Evolutionary conservation across 1,140 invertebrate genomes (phyloP), one percentile per base, ranked within the genome.

Genomic region (Eriosoma lanigerum): DNA sequence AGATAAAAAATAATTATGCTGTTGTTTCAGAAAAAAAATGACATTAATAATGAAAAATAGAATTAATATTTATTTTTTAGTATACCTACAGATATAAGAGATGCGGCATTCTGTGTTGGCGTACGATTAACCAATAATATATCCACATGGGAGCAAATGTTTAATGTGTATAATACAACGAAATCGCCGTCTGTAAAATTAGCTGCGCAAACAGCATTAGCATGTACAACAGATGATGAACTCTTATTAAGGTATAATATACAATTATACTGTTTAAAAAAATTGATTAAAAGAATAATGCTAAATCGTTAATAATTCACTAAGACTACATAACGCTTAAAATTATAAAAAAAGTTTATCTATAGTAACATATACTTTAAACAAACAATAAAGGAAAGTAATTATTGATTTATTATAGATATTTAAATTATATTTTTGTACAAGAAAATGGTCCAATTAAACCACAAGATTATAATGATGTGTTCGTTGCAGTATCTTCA

Each of bases 31-130:
- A n/a, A n/a, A n/a, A n/a, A n/a, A n/a, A n/a, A n/a, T n/a, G n/a
- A n/a, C n/a, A n/a, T n/a, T n/a, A n/a, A n/a, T n/a, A n/a, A n/a
- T n/a, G n/a, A n/a, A n/a, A n/a, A n/a, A n/a, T n/a, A n/a, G n/a
- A n/a, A n/a, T n/a, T n/a, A 58, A 24, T 24, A 58, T 9, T 21
- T 15, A 29, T 72, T 76, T 44, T 32, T 38, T 70, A 82, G 82
- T n/a, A 76, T 82, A 44, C 52, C 60, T 12, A 8, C 50, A 8
- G 72, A 83, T 32, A 78, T 82, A 21, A 83, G 81, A 56, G 72
- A 76, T 10, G 80, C 81, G 5, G 80, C 81, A 12, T 73, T 81
- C 10, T 83, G 82, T 32, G 81, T 75, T n/a, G 81, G 75, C 5
- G 15, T 83, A 2, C 75, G 29, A 26, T n/a, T 26, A 21, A 73